A percentile compares a stretch with the other conserved stretches of the same genome.
Conservation (phyloP, 2,797 vertebrate genomes). For the Dipus sagitta region DNA sequence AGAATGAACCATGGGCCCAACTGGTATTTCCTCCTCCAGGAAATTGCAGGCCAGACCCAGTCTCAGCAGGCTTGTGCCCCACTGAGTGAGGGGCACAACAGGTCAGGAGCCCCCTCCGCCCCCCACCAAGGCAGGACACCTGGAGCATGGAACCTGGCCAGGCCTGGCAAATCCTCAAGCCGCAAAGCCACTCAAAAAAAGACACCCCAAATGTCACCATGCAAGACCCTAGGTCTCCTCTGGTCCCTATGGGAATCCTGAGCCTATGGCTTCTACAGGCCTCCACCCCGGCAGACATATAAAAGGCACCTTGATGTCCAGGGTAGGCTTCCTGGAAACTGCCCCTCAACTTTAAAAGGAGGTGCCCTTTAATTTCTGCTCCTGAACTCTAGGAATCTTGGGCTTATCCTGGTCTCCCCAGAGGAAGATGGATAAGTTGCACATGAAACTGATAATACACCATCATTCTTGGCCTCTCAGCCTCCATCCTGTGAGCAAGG, state of each 20-base stretch:
- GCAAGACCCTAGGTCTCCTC: not conserved
- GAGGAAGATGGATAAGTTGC: not conserved
- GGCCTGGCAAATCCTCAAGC: accelerated
- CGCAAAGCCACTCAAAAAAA: not conserved
- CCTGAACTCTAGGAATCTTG: not conserved
- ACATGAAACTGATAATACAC: accelerated
- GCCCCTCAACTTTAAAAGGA: accelerated
- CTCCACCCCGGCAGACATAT: not conserved
- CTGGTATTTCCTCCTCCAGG: accelerated
- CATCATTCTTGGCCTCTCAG: not conserved
- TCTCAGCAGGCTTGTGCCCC: accelerated
- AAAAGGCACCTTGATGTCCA: not conserved
- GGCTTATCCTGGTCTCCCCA: not conserved
- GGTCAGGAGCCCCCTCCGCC: not conserved
- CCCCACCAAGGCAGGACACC: accelerated
- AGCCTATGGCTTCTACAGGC: not conserved
- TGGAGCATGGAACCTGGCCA: accelerated
- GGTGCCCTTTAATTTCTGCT: not conserved
- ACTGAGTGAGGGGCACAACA: accelerated
- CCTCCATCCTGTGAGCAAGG: not conserved
- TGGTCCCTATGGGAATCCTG: accelerated
- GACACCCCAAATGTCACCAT: too few relatives aligned
- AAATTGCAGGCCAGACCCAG: not conserved
- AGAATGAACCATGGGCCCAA: accelerated
- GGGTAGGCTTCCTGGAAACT: not conserved